These are phyloP conservation scores for Hydractinia echinata DNA, from an alignment of 30 jellyfish, hydroid and myxozoan genomes.

Conservation along the genomic window DNA sequence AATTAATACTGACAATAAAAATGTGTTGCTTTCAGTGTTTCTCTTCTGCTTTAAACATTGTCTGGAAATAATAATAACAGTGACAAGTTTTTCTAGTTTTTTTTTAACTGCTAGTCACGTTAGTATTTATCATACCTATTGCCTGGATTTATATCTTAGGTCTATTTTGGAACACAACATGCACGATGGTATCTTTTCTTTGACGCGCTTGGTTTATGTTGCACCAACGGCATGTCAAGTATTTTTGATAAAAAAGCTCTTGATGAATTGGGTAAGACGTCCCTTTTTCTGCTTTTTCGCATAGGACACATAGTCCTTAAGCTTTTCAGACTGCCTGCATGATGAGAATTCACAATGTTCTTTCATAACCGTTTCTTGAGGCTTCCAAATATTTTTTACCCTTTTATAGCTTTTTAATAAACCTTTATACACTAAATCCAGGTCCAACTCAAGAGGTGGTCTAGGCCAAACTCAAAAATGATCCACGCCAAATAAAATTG, in stretches of 20 bases:
- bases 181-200: conserved; percentile 76
- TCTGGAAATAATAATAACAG: no score
- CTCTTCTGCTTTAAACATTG: no score
- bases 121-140: not conserved
- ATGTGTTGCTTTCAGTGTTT: no score
- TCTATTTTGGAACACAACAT: conserved; percentile 93
- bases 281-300: not conserved
- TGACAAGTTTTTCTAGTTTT: not conserved
- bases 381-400: no score
- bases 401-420: no score
- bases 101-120: not conserved
- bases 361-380: not conserved
- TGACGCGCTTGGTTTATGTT: conserved; percentile 58
- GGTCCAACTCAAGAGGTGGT: no score
- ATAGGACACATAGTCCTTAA: not conserved
- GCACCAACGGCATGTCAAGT: conserved; percentile 96
- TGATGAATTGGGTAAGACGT: conserved; percentile 69
- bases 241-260: conserved; percentile 52
- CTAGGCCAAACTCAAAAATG: no score
- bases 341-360: not conserved
- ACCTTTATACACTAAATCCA: no score
- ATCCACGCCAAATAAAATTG: no score
- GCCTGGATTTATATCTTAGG: conserved; percentile 36
- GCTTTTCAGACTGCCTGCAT: not conserved
- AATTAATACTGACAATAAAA: no score